Conservation (phyloP, 1,140 invertebrate genomes). For the Drosophila serrata region DNA sequence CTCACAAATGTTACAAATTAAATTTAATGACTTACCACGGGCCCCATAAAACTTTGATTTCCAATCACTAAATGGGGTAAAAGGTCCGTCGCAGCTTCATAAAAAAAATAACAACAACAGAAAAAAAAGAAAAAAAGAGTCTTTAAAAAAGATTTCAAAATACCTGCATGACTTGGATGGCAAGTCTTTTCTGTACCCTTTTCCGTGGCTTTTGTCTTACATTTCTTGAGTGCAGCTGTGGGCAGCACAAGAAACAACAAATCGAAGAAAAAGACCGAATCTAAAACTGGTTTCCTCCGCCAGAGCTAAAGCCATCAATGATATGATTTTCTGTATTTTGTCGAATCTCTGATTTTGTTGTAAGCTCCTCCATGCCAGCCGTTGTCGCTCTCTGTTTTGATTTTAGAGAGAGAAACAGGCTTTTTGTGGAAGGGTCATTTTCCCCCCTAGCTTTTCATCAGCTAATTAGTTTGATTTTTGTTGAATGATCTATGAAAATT, state of each 20-base stretch:
- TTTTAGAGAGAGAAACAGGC: neutral
- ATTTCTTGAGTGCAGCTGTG: slow-evolving; percentile 64
- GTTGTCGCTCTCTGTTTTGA: slow-evolving; percentile 19
- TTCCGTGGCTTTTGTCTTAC: slow-evolving; percentile 54
- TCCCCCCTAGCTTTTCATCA: slow-evolving; percentile 42
- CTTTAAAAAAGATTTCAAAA: slow-evolving; percentile 33
- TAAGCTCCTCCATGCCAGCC: neutral
- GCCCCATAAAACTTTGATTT: slow-evolving; percentile 15
- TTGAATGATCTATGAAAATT: slow-evolving; percentile 28
- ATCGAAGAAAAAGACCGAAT: slow-evolving; percentile 35
- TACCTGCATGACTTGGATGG: slow-evolving; percentile 34
- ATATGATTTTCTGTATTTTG: slow-evolving; percentile 59
- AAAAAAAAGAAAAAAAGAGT: neutral
- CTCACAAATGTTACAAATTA: slow-evolving; percentile 18
- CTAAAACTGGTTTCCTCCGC: slow-evolving; percentile 64
- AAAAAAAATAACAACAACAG: neutral
- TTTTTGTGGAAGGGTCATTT: slow-evolving; percentile 14
- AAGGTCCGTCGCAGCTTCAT: slow-evolving; percentile 19
- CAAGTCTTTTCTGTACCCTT: slow-evolving; percentile 47
- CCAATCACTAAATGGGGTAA: slow-evolving; percentile 24
- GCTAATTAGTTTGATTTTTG: slow-evolving; percentile 53
- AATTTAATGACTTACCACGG: neutral
- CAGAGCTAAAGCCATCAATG: slow-evolving; percentile 60
- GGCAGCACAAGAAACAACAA: slow-evolving; percentile 25
- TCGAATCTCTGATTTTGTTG: slow-evolving; percentile 45